A percentile compares a stretch with the other conserved stretches of the same genome.
phyloP scores from a whole-genome alignment of 2,797 vertebrate genomes.

The Echeneis naucrates region DNA sequence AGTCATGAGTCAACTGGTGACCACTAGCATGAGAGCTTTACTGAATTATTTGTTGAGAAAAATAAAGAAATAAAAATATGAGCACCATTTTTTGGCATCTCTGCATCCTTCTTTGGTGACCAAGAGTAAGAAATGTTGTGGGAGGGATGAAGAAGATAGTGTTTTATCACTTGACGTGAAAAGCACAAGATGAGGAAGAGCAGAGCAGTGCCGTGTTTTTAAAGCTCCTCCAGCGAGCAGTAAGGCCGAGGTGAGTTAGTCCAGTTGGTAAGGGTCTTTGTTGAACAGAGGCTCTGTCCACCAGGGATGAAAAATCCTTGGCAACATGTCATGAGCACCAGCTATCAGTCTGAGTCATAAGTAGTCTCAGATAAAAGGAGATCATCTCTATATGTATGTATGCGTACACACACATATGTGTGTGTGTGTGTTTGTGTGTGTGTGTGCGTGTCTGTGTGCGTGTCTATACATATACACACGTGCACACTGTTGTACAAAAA shows the following conservation, averaged over 20 bases:
- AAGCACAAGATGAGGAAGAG: slow-evolving; percentile 33
- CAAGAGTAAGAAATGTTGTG: slow-evolving; percentile 36
- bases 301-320: slow-evolving; percentile 70
- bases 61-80: slow-evolving; percentile 40
- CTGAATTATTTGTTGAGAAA: slow-evolving; percentile 25
- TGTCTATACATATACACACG: slow-evolving; percentile 57
- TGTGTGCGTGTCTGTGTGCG: too few relatives aligned
- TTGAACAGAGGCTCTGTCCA: slow-evolving; percentile 67
- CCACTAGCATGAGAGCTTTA: slow-evolving; percentile 18
- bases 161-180: slow-evolving; percentile 44
- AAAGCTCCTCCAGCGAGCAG: slow-evolving; percentile 85
- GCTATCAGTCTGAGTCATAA: slow-evolving; percentile 74
- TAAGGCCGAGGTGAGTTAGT: slow-evolving; percentile 90
- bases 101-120: slow-evolving; percentile 76
- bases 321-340: slow-evolving; percentile 80
- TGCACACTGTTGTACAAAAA: slow-evolving; percentile 75
- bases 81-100: slow-evolving; percentile 82
- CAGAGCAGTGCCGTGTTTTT: slow-evolving; percentile 42
- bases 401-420: slow-evolving; percentile 25
- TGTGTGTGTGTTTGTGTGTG: slow-evolving; percentile 12
- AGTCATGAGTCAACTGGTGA: slow-evolving; percentile 7
- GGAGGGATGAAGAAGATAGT: slow-evolving; percentile 45
- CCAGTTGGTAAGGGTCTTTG: slow-evolving; percentile 60
- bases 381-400: slow-evolving; percentile 52
- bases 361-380: slow-evolving; percentile 73